Evolutionary conservation across 2,888 invertebrate species (phyloP).

Genomic region (Galerucella pusilla): DNA sequence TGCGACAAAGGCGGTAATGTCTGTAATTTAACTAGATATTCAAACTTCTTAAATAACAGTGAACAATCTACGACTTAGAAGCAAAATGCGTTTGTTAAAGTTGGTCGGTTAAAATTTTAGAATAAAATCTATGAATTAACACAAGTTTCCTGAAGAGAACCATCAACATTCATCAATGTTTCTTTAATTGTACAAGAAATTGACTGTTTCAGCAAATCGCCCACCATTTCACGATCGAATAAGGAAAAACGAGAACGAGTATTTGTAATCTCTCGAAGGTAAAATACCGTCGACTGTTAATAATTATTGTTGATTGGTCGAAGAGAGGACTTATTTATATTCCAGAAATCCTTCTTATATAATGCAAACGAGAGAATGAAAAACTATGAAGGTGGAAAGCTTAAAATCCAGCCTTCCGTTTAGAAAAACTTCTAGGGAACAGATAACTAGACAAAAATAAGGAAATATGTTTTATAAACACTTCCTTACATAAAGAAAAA

Average conservation of each 20-base stretch:
- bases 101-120: neutral
- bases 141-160: neutral
- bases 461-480: too few relatives aligned
- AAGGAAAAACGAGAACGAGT: conserved; percentile 19
- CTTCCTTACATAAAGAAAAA: too few relatives aligned
- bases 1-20: conserved; percentile 3
- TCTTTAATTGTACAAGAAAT: conserved; percentile 23
- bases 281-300: too few relatives aligned
- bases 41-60: neutral
- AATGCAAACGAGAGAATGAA: too few relatives aligned
- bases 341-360: too few relatives aligned
- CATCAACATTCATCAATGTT: conserved; percentile 19
- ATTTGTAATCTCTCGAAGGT: neutral
- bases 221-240: conserved; percentile 21
- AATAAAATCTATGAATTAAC: neutral
- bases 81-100: too few relatives aligned
- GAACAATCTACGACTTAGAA: neutral
- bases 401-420: too few relatives aligned
- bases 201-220: conserved; percentile 21
- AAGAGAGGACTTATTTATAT: too few relatives aligned
- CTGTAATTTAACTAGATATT: neutral
- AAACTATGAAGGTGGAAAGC: too few relatives aligned
- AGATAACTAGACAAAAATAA: too few relatives aligned
- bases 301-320: too few relatives aligned
- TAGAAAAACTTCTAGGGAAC: too few relatives aligned